Percentiles rank a stretch among this genome's conserved stretches.
Conservation (phyloP, 1,140 invertebrate species). For the Steinernema khuongi region DNA sequence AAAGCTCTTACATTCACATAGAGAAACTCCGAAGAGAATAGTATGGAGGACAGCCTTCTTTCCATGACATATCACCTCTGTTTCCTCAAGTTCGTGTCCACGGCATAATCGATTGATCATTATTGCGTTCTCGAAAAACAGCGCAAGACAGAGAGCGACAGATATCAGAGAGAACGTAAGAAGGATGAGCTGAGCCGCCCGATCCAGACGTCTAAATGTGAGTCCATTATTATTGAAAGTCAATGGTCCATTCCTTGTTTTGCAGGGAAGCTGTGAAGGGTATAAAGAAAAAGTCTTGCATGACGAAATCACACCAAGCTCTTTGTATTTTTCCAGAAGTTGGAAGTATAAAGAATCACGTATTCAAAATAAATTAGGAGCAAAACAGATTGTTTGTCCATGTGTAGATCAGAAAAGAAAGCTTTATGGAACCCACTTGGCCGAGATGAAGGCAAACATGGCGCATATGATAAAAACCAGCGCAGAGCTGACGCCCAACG, state of each 20-base stretch:
- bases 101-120: not conserved
- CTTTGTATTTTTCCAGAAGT: no score
- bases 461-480: not conserved
- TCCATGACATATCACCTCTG: not conserved
- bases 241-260: not conserved
- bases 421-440: not conserved
- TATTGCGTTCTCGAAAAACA: not conserved
- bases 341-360: no score
- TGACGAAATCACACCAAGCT: no score
- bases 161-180: not conserved
- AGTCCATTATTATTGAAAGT: not conserved
- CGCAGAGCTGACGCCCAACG: not conserved
- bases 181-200: not conserved
- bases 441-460: not conserved
- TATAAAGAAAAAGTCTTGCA: no score
- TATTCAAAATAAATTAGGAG: no score
- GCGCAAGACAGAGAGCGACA: not conserved
- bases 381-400: no score
- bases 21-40: not conserved
- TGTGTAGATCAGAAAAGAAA: not conserved
- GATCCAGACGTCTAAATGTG: not conserved
- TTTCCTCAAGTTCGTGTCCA: not conserved
- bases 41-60: not conserved
- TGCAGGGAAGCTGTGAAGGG: not conserved
- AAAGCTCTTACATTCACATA: slow-evolving; percentile 5